Base-by-base conservation (phyloP, 2,797 vertebrate genomes). In the Zalophus californianus region DNA sequence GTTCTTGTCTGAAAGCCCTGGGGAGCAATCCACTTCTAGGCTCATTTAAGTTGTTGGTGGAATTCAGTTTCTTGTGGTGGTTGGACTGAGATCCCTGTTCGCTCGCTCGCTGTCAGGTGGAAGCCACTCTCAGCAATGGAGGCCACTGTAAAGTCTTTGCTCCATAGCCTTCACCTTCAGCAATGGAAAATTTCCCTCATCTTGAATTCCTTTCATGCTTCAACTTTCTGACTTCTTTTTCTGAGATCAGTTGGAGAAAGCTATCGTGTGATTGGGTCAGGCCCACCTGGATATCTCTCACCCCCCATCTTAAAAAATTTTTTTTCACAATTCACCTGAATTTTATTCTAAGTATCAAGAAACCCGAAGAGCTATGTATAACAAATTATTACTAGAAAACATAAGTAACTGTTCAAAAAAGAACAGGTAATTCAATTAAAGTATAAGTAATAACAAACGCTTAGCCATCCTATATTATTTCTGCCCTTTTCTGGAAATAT, bases 401-500 rank as follows among this genome's bases (percentile, higher is more conserved):
- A 29, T 52, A 94, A 92, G 62, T 86, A 66, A 85, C 62, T 77
- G 48, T 86, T 95, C 25, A 50, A 82, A 96, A 85, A 85, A 48
- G 23, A 16, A 16, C 2, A 70, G 52, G 52, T 44, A 66, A 91
- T 91, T 86, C 18, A 4, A 86, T 54, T 91, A 85, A 91, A 97
- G 6, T 86, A 44, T 87, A 66, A 27, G 64, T 89, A 91, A 88
- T 70, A 72, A 70, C n/a, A 83, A 93, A 41, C 85, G 60, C 52
- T 97, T 96, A 91, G 86, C 83, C 94, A 93, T 93, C 91, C 58
- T 90, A 2, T 78, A 96, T 96, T 66, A 96, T 89, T 85, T 97
- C 86, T 96, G 32, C 32, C 86, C 91, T 97, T 92, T 80, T 38
- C 78, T 90, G 58, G 32, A 92, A 96, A 96, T 92, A 78, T 52